Percentiles rank a stretch among this genome's conserved stretches.
These are phyloP conservation scores for Corythoichthys intestinalis DNA, from an alignment of 2,113 vertebrate genomes.

Conservation along the genomic window DNA sequence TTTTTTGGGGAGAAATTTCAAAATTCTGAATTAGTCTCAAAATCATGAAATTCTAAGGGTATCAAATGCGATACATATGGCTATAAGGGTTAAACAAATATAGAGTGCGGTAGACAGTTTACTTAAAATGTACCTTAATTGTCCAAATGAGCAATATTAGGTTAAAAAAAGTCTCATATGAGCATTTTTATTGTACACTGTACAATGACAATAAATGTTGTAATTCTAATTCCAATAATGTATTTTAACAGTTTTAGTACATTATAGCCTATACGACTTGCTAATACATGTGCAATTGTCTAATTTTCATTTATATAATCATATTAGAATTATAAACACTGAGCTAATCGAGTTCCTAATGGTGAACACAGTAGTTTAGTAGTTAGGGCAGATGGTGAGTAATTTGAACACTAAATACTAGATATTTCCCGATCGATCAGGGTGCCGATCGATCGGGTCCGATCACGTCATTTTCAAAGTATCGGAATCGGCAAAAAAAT, in stretches of 20 bases:
- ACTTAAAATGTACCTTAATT: background rate
- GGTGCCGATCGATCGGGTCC: too few species aligned
- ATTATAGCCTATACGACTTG: background rate
- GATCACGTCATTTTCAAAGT: too few species aligned
- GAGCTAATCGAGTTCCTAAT: background rate
- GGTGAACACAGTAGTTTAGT: background rate
- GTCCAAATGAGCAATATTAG: background rate
- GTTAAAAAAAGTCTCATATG: background rate
- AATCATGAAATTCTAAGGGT: too few species aligned
- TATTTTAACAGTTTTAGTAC: background rate
- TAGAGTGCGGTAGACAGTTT: background rate
- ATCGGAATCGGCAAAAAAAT: too few species aligned
- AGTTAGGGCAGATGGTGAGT: background rate
- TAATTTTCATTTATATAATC: background rate
- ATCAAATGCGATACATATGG: too few species aligned
- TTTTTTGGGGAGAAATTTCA: too few species aligned
- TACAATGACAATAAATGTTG: background rate
- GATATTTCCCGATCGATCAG: too few species aligned
- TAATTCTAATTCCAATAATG: background rate
- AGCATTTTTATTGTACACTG: background rate
- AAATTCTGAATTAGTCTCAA: too few species aligned
- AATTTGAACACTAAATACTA: background rate
- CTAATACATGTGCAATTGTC: background rate
- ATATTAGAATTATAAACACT: background rate
- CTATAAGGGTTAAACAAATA: too few species aligned